phyloP scores from a whole-genome alignment of 2,888 invertebrate species.

The Oscheius sp. region DNA sequence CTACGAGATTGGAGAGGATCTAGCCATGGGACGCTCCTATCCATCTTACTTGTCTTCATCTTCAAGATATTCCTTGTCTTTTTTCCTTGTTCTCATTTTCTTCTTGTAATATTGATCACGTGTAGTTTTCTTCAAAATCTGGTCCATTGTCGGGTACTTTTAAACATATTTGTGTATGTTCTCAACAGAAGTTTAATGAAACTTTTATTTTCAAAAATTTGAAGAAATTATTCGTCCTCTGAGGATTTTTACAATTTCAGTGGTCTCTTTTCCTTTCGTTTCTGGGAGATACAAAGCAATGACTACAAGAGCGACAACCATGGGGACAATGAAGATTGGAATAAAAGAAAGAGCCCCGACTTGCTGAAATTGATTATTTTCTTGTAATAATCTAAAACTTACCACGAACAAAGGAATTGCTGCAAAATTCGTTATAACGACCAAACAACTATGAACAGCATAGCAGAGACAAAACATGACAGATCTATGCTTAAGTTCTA shows the following conservation, averaged over 20 bases:
- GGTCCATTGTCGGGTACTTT: constrained; percentile 14
- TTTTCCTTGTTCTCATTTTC: not conserved
- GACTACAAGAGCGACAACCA: constrained; percentile 46
- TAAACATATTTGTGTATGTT: not conserved
- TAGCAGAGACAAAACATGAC: constrained; percentile 63
- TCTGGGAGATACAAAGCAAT: constrained; percentile 51
- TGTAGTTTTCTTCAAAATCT: not conserved
- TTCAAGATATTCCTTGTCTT: not conserved
- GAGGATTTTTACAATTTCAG: constrained; percentile 52
- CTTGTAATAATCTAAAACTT: not conserved
- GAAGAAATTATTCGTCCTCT: constrained; percentile 30
- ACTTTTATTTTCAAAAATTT: too few relatives aligned
- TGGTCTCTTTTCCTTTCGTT: constrained; percentile 56
- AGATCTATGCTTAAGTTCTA: constrained; percentile 52
- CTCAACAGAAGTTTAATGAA: too few relatives aligned
- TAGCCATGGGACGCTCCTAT: constrained; percentile 6
- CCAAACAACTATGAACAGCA: constrained; percentile 56
- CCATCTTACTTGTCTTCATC: constrained; percentile 14
- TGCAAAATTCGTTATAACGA: constrained; percentile 59
- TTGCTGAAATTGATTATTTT: constrained; percentile 29
- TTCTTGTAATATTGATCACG: not conserved
- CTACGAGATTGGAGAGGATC: constrained; percentile 12
- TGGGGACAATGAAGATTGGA: constrained; percentile 59
- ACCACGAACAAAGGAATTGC: constrained; percentile 57
- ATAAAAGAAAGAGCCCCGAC: constrained; percentile 60